Conservation (phyloP, 1,140 invertebrate genomes). For the Probaryconus sp. region DNA sequence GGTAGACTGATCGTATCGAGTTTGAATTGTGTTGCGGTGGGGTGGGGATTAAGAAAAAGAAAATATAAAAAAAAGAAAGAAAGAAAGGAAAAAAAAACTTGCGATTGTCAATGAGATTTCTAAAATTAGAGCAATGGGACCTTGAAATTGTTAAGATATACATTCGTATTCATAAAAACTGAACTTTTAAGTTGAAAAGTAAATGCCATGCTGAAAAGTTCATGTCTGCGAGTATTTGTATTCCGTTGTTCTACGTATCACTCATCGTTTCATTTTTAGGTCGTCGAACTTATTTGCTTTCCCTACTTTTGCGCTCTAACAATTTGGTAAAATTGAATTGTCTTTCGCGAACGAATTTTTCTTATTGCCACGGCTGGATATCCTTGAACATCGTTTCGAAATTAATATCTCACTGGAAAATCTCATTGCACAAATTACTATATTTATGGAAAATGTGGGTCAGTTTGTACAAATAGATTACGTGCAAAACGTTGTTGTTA, state of each 20-base stretch:
- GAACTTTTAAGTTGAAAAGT: slow-evolving; percentile 33
- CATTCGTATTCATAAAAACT: slow-evolving; percentile 11
- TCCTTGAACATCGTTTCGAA: not conserved
- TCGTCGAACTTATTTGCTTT: slow-evolving; percentile 27
- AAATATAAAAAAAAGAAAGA: slow-evolving; percentile 18
- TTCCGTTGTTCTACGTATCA: slow-evolving; percentile 29
- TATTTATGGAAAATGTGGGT: slow-evolving; percentile 12
- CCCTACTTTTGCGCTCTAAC: not conserved
- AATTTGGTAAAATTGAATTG: slow-evolving; percentile 12
- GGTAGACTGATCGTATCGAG: slow-evolving; percentile 36
- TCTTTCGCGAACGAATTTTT: too few species aligned
- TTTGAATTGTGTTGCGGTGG: too few species aligned
- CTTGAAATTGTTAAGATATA: slow-evolving; percentile 39
- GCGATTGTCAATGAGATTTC: slow-evolving; percentile 52
- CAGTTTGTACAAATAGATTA: slow-evolving; percentile 2
- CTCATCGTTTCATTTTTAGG: slow-evolving; percentile 24
- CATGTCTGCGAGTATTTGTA: slow-evolving; percentile 1
- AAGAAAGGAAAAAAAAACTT: slow-evolving; percentile 21
- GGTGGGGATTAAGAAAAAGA: too few species aligned
- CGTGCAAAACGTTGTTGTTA: too few species aligned
- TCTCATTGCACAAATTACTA: slow-evolving; percentile 7
- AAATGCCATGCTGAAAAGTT: slow-evolving; percentile 43
- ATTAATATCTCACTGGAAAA: not conserved
- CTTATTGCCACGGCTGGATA: too few species aligned
- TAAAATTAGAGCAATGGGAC: slow-evolving; percentile 43